Conservation (phyloP, 2,888 invertebrate species). For the Phrixothrix hirtus region DNA sequence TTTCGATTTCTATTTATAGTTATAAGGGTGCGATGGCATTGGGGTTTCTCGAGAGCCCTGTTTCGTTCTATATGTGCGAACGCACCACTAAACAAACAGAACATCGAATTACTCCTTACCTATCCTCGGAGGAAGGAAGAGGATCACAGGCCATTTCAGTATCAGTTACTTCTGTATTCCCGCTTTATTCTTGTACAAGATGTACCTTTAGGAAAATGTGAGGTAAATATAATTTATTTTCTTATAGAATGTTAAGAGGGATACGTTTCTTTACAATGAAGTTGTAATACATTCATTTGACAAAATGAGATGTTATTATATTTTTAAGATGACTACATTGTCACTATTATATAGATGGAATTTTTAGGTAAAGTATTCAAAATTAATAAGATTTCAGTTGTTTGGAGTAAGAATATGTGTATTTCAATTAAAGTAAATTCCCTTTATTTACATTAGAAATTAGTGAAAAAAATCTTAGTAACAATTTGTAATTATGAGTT, state of each 20-base stretch:
- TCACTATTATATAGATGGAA: no score
- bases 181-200: conserved; percentile 7
- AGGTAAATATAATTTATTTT: conserved; percentile 5
- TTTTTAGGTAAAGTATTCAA: no score
- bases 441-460: no score
- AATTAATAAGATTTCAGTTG: no score
- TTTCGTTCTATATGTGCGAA: conserved; percentile 18
- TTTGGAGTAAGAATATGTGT: no score
- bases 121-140: conserved; percentile 11
- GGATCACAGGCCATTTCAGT: conserved; percentile 16
- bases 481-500: no score
- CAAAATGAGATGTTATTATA: no score
- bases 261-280: no score
- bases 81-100: conserved; percentile 23
- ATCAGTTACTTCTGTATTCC: conserved; percentile 6
- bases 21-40: conserved; percentile 10
- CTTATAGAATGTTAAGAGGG: background rate
- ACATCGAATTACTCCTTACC: conserved; percentile 16
- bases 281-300: no score
- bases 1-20: conserved; percentile 18
- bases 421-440: no score
- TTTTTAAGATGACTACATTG: no score
- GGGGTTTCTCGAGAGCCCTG: conserved; percentile 14
- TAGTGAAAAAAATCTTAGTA: no score
- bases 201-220: conserved; percentile 7